Evolutionary conservation across 2,113 vertebrate genomes (phyloP).

Genomic region (Erythrocebus patas): DNA sequence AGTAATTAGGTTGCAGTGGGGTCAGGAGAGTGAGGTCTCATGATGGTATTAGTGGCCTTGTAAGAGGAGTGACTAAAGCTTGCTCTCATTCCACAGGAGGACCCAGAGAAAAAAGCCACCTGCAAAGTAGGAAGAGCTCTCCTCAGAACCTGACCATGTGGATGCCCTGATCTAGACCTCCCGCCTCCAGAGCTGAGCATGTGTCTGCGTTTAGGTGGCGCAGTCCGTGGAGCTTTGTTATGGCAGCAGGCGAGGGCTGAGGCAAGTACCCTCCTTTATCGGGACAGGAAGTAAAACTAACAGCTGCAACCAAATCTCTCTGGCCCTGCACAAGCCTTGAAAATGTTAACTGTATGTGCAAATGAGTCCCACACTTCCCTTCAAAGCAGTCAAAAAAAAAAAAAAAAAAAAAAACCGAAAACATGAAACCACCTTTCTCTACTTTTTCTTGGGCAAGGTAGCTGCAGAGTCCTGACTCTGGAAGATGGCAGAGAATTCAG

Average conservation of each 20-base stretch:
- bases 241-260: background rate
- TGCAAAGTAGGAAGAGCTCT: background rate
- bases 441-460: background rate
- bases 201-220: too few relatives aligned
- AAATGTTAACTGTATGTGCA: background rate
- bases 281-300: background rate
- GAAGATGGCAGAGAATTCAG: background rate
- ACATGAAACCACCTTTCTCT: background rate
- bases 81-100: background rate
- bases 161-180: background rate
- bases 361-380: background rate
- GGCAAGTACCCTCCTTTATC: background rate
- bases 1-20: too few relatives aligned
- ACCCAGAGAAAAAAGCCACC: background rate
- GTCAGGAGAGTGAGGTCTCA: accelerated
- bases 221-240: too few relatives aligned
- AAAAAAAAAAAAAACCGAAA: background rate
- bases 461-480: background rate
- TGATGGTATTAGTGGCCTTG: background rate
- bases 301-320: background rate
- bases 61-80: background rate
- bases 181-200: background rate
- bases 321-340: background rate
- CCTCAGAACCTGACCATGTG: background rate
- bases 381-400: background rate